Percentiles rank a stretch among this genome's conserved stretches.
Conservation (phyloP, 2,113 vertebrate genomes). For the Oreochromis tanganicae region DNA sequence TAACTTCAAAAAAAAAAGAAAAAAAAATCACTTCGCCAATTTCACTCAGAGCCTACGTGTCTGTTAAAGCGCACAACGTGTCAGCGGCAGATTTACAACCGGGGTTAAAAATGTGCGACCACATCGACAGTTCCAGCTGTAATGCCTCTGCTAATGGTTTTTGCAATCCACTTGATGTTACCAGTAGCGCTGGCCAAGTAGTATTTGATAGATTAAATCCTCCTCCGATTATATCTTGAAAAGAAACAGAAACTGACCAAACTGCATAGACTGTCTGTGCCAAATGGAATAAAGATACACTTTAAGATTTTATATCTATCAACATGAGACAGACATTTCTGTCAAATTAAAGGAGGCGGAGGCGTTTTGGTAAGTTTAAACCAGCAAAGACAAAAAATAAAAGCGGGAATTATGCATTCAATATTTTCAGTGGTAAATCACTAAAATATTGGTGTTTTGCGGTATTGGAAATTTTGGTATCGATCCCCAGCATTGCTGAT, state of each 20-base stretch:
- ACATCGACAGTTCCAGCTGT: background rate
- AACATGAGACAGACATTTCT: background rate
- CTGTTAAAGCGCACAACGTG: background rate
- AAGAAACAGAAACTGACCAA: accelerated
- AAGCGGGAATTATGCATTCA: background rate
- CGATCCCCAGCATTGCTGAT: background rate
- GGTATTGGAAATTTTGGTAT: background rate
- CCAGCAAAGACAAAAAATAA: background rate
- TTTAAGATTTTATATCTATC: background rate
- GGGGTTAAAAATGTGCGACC: background rate
- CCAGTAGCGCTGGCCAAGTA: background rate
- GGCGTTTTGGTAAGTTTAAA: background rate
- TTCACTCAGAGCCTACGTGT: background rate
- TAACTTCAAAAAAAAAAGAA: conserved; percentile 4
- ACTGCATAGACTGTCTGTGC: background rate
- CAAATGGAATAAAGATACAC: background rate
- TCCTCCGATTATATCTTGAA: background rate
- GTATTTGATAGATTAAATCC: background rate
- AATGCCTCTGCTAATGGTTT: background rate
- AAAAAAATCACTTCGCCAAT: background rate
- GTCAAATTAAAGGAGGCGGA: accelerated
- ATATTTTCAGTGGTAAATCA: background rate
- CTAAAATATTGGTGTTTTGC: background rate
- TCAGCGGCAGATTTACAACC: background rate
- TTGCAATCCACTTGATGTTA: accelerated